phyloP scores from a whole-genome alignment of 2,888 invertebrate species.

The Lissocephala sabroskyi region DNA sequence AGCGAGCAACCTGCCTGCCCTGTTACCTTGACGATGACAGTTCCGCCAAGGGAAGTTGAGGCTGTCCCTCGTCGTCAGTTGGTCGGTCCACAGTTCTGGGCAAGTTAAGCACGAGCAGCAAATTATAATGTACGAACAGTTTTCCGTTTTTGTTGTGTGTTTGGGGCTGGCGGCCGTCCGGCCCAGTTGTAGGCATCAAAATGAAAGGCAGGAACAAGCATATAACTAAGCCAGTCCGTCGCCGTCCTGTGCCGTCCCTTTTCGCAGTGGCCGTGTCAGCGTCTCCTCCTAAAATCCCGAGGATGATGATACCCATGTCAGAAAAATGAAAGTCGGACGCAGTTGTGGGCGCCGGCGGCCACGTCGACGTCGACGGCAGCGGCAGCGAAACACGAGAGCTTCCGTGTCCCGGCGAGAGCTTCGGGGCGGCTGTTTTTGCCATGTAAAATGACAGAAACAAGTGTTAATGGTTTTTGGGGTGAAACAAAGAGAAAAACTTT shows the following conservation, averaged over 20 bases:
- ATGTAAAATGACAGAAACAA: slow-evolving; percentile 65
- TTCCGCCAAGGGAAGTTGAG: no score
- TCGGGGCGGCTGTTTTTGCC: no score
- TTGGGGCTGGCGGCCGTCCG: slow-evolving; percentile 29
- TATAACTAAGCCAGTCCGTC: slow-evolving; percentile 22
- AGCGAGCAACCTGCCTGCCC: no score
- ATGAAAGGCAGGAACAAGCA: slow-evolving; percentile 43
- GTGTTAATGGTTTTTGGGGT: slow-evolving; percentile 63
- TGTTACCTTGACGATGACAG: slow-evolving; percentile 58
- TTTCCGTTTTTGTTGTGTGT: no score
- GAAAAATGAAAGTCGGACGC: slow-evolving; percentile 34
- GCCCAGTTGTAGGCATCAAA: slow-evolving; percentile 2
- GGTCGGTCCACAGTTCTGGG: no score
- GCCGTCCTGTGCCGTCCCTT: no score
- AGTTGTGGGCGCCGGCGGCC: not conserved
- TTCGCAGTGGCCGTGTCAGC: slow-evolving; percentile 28
- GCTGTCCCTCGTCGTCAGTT: no score
- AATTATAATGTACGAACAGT: slow-evolving; percentile 41
- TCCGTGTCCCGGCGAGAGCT: no score
- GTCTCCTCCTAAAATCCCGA: slow-evolving; percentile 37
- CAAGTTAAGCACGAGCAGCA: slow-evolving; percentile 12
- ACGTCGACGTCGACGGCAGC: no score
- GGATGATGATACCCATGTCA: slow-evolving; percentile 61
- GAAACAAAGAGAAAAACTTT: slow-evolving; percentile 24
- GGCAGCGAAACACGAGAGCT: slow-evolving; percentile 63